Evolutionary conservation across 2,888 invertebrate species (phyloP), one percentile per base, ranked within the genome.

Genomic region (Meganola albula): DNA sequence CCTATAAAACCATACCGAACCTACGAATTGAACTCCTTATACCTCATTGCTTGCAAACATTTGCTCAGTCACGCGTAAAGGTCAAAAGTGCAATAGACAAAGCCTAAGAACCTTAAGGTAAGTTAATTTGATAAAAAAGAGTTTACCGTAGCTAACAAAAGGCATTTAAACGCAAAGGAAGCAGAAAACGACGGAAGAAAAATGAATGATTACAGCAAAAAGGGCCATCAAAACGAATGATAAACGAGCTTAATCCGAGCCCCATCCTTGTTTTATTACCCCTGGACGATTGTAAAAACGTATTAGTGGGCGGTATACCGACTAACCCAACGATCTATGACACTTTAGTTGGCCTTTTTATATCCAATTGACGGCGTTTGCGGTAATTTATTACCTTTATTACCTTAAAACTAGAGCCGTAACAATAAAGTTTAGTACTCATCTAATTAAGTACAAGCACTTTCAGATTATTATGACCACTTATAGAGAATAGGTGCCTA

Each of bases 191-290:
- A 76, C 74, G 74, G 83, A 82, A 79, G 82, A 83, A 80, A 84
- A 85, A 84, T 85, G 84, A 85, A 83, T 82, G 84, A 85, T 85
- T 83, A 82, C 78, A 68, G 79, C 83, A 84, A 84, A 83, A 84
- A 84, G 74, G 79, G 80, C 82, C 74, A 83, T 85, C 83, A 83
- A 74, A 79, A 78, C 78, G 82, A 80, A 83, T 85, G 84, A 85
- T 85, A 80, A 82, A 85, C 78, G 84, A 83, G 74, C 78, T 79
- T 83, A 84, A 84, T 83, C 80, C 78, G 61, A 68, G 74, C 65
- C 71, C 78, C 72, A 76, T 83, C 82, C 76, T 75, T 79, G 83
- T 83, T 85, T 84, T 84, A 84, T 84, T 83, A 74, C 80, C 73
- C 56, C 56, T 62, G 74, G 74, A 68, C 82, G 80, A 84, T 83